Percentiles rank a stretch among this genome's conserved stretches.
Evolutionary conservation across 2,888 invertebrate species (phyloP).

Genomic region (Oxytorus armatus): DNA sequence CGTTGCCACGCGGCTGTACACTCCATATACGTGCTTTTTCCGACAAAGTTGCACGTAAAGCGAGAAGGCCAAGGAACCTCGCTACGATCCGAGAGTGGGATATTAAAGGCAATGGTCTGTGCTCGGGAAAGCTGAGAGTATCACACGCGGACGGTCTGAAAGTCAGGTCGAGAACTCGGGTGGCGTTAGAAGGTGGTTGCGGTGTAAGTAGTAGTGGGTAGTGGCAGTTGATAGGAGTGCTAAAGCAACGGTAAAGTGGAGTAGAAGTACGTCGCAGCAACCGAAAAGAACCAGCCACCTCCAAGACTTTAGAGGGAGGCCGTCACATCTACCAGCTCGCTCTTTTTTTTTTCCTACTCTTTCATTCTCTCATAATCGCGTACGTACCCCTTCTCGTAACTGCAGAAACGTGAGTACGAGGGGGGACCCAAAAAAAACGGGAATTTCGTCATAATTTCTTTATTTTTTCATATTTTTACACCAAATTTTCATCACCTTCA

Average conservation of each 20-base stretch:
- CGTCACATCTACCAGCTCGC: constrained; percentile 22
- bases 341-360: not conserved
- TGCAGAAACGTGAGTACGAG: constrained; percentile 32
- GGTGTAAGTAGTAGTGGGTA: constrained; percentile 24
- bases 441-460: no score
- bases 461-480: no score
- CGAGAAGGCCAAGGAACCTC: constrained; percentile 45
- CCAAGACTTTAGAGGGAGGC: constrained; percentile 18
- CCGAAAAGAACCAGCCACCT: constrained; percentile 55
- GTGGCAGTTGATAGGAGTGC: constrained; percentile 42
- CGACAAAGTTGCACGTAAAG: constrained; percentile 61
- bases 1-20: constrained; percentile 60
- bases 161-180: no score
- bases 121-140: constrained; percentile 41
- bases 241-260: constrained; percentile 48
- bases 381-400: constrained; percentile 6
- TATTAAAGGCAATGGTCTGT: constrained; percentile 65
- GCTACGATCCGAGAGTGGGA: constrained; percentile 60
- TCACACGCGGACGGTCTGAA: constrained; percentile 34
- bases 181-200: no score
- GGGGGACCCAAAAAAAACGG: no score
- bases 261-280: constrained; percentile 51
- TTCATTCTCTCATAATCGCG: constrained; percentile 30
- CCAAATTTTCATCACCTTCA: no score
- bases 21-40: constrained; percentile 46